These are phyloP conservation scores for Camponotus vicinus DNA, from an alignment of 1,140 invertebrate genomes.

Conservation along the genomic window DNA sequence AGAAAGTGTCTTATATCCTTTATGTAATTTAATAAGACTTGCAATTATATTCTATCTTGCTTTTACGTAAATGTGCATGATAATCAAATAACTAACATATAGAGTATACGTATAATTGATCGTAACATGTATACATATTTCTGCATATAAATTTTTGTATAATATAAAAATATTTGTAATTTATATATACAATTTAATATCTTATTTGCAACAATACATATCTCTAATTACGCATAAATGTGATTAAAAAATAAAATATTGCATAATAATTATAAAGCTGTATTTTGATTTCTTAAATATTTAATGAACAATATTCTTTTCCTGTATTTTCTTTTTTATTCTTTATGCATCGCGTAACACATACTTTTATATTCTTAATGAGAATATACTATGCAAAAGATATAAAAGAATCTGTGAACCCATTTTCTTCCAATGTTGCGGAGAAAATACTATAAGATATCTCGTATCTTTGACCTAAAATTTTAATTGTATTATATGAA, in stretches of 20 bases:
- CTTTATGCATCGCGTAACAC: neutral
- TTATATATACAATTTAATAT: neutral
- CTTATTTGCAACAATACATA: neutral
- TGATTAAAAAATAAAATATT: neutral
- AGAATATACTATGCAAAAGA: neutral
- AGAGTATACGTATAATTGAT: neutral
- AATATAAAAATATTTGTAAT: neutral
- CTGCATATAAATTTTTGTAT: neutral
- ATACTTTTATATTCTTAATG: neutral
- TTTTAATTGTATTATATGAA: neutral
- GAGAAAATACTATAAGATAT: neutral
- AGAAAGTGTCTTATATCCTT: neutral
- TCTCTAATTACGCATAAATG: neutral
- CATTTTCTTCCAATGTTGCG: neutral
- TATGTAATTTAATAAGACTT: neutral
- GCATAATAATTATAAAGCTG: neutral
- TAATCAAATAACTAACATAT: neutral
- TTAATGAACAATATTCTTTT: conserved; percentile 1
- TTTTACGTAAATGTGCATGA: neutral
- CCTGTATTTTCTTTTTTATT: neutral
- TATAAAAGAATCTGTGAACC: neutral
- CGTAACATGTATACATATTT: neutral
- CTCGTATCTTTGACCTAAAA: neutral
- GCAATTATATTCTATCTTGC: neutral
- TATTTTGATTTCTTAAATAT: neutral